Conservation (phyloP, 2,888 invertebrate genomes). For the Conops quadrifasciatus region DNA sequence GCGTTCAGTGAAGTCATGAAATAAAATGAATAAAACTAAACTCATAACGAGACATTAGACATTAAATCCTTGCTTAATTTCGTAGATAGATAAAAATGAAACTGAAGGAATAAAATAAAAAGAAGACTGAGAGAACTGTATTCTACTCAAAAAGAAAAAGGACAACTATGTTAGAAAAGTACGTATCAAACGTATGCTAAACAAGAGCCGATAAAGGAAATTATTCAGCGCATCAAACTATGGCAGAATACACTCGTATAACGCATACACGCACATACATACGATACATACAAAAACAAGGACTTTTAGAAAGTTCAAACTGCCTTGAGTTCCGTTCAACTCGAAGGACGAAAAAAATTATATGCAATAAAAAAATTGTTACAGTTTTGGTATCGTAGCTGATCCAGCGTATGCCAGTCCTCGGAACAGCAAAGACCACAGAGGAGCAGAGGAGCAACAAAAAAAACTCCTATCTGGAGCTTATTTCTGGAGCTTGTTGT, state of each 20-base stretch:
- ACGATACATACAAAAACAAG: neutral
- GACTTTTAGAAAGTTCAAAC: neutral
- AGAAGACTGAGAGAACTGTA: neutral
- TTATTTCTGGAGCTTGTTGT: neutral
- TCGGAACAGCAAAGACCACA: too few relatives aligned
- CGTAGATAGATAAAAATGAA: neutral
- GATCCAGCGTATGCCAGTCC: neutral
- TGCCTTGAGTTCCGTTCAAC: constrained; percentile 7
- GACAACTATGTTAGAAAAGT: neutral
- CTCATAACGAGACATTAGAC: neutral
- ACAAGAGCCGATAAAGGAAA: constrained; percentile 28
- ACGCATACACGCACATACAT: neutral
- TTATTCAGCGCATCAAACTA: constrained; percentile 17
- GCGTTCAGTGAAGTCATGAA: too few relatives aligned
- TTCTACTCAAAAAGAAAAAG: constrained; percentile 9
- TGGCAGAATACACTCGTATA: neutral
- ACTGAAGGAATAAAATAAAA: neutral
- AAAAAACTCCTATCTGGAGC: too few relatives aligned
- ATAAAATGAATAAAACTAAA: constrained; percentile 2
- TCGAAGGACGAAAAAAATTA: neutral
- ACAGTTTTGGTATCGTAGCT: constrained; percentile 4
- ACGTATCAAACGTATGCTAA: constrained; percentile 31
- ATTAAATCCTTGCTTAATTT: constrained; percentile 6
- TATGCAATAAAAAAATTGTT: neutral
- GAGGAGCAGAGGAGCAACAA: too few relatives aligned